Conservation (phyloP, 2,113 vertebrate species). For the Crotalus horridus region DNA sequence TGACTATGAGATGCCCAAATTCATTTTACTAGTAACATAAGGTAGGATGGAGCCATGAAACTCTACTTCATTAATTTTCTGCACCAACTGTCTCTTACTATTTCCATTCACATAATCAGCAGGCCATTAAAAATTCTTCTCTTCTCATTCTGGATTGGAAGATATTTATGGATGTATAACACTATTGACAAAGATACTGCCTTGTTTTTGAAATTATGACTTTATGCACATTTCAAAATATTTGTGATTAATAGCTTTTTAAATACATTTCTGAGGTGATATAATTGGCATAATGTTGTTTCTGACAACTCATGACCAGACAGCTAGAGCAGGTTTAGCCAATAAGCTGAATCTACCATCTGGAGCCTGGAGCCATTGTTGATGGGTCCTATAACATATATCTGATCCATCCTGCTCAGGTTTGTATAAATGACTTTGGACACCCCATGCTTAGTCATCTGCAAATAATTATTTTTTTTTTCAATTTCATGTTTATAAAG, state of each 20-base stretch:
- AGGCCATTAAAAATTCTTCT: conserved; percentile 66
- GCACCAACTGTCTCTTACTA: conserved; percentile 68
- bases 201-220: conserved; percentile 29
- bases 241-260: conserved; percentile 31
- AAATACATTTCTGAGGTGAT: conserved; percentile 62
- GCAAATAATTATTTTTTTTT: background rate
- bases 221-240: conserved; percentile 41
- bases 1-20: conserved; percentile 63
- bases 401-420: conserved; percentile 11
- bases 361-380: conserved; percentile 62
- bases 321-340: conserved; percentile 61
- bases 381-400: conserved; percentile 45
- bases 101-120: conserved; percentile 67
- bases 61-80: conserved; percentile 71
- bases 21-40: conserved; percentile 69
- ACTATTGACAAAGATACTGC: conserved; percentile 46
- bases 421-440: background rate
- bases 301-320: conserved; percentile 68
- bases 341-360: conserved; percentile 70
- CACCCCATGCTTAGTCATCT: background rate
- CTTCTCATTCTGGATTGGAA: conserved; percentile 56
- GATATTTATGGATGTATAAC: conserved; percentile 59
- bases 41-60: conserved; percentile 68
- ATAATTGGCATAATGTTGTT: conserved; percentile 59
- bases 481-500: background rate